These are phyloP conservation scores for Cichladusa arquata DNA, from an alignment of 2,113 vertebrate genomes.

Conservation along the genomic window DNA sequence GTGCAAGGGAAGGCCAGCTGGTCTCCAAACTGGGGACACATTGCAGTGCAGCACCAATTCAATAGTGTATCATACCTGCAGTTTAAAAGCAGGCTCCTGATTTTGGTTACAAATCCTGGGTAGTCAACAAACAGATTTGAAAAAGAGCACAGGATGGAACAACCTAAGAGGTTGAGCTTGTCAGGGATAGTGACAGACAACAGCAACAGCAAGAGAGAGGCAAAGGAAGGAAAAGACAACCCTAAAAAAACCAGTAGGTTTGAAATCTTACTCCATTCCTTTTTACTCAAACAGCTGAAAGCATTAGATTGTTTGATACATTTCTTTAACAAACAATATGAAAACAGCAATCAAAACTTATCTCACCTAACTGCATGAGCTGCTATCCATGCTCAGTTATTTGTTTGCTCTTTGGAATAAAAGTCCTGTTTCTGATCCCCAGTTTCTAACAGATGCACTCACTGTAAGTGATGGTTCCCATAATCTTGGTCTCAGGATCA, in stretches of 20 bases:
- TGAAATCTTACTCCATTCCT: neutral
- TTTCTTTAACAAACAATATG: neutral
- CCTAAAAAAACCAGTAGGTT: neutral
- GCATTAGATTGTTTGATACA: fast-evolving
- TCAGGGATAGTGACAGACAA: too few relatives aligned
- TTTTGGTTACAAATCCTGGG: neutral
- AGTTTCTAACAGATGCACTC: neutral
- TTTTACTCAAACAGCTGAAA: neutral
- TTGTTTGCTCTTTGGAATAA: neutral
- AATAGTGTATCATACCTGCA: fast-evolving
- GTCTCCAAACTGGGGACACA: neutral
- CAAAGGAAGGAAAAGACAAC: neutral
- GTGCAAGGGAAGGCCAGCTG: neutral
- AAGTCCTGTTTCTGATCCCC: neutral
- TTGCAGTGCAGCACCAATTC: neutral
- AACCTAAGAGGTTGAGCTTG: neutral
- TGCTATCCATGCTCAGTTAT: neutral
- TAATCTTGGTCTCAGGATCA: neutral
- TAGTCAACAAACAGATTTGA: neutral
- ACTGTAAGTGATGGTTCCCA: neutral
- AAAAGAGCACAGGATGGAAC: neutral
- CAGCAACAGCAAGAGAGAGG: neutral
- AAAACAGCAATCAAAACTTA: neutral
- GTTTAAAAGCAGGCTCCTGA: neutral
- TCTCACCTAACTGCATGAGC: neutral